A percentile compares a stretch with the other conserved stretches of the same genome.
phyloP scores from a whole-genome alignment of 35 echinoderm and acorn worm species.

The Hemicentrotus pulcherrimus region DNA sequence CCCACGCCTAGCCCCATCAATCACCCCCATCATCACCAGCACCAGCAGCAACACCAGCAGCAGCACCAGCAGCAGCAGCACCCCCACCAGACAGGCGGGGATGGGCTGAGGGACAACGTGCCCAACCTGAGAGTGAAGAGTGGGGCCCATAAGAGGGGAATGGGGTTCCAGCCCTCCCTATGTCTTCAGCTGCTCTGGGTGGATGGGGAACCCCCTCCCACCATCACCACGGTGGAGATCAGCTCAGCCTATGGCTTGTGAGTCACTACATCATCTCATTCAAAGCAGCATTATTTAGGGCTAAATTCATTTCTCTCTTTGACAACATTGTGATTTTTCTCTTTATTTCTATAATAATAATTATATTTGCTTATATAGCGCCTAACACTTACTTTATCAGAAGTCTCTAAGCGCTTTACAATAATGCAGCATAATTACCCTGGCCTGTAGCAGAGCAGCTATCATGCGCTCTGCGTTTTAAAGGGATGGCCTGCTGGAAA shows the following conservation, averaged over 20 bases:
- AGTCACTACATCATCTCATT: conserved; percentile 54
- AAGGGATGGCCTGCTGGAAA: too few species aligned
- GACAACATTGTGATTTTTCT: too few species aligned
- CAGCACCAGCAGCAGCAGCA: conserved; percentile 1
- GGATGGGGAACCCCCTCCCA: conserved; percentile 89
- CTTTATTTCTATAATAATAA: too few species aligned
- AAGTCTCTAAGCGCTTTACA: too few species aligned
- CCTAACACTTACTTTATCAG: too few species aligned
- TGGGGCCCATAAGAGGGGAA: conserved; percentile 70
- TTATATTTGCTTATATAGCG: too few species aligned
- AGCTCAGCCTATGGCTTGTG: conserved; percentile 96
- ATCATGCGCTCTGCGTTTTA: too few species aligned
- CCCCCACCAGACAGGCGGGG: conserved; percentile 52
- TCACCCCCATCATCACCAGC: conserved; percentile 14
- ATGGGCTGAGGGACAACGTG: conserved; percentile 85
- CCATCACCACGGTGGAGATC: conserved; percentile 76
- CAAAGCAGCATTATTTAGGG: not conserved
- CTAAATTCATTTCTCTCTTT: not conserved
- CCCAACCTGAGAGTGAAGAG: conserved; percentile 91
- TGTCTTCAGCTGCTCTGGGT: conserved; percentile 84
- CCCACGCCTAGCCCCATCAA: conserved; percentile 55
- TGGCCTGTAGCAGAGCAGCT: too few species aligned
- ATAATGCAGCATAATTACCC: too few species aligned
- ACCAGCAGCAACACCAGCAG: not conserved
- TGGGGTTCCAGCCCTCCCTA: conserved; percentile 81